phyloP scores from a whole-genome alignment of 1,140 invertebrate species.

The Drosophila melanica region DNA sequence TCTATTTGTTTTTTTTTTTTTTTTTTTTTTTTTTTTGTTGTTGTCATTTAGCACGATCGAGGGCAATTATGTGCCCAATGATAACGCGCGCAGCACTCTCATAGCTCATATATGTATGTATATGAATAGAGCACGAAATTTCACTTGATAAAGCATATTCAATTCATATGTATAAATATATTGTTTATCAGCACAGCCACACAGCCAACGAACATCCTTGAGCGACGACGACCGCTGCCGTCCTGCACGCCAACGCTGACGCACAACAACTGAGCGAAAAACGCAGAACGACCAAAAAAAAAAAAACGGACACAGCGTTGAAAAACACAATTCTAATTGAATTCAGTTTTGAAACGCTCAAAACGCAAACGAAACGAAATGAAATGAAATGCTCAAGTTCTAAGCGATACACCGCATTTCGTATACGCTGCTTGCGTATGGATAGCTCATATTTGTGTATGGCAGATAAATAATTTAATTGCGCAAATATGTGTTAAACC shows the following conservation, averaged over 20 bases:
- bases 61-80: conserved; percentile 66
- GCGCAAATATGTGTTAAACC: not conserved
- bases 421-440: conserved; percentile 14
- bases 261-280: conserved; percentile 48
- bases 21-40: conserved; percentile 25
- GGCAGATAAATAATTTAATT: conserved; percentile 8
- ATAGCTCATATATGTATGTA: conserved; percentile 10
- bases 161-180: conserved; percentile 9
- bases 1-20: conserved; percentile 1
- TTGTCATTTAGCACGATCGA: conserved; percentile 67
- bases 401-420: conserved; percentile 12
- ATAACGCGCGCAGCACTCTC: conserved; percentile 44
- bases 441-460: not conserved
- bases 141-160: conserved; percentile 36
- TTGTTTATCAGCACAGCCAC: conserved; percentile 32
- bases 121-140: conserved; percentile 10
- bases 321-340: conserved; percentile 46
- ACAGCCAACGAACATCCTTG: conserved; percentile 27
- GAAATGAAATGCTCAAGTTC: conserved; percentile 30
- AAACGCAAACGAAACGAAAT: conserved; percentile 37
- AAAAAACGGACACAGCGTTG: conserved; percentile 31
- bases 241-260: conserved; percentile 59
- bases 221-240: conserved; percentile 3
- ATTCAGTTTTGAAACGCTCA: conserved; percentile 55
- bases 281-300: conserved; percentile 42